Conservation (phyloP, 1,140 invertebrate genomes). For the Piezodorus guildinii region DNA sequence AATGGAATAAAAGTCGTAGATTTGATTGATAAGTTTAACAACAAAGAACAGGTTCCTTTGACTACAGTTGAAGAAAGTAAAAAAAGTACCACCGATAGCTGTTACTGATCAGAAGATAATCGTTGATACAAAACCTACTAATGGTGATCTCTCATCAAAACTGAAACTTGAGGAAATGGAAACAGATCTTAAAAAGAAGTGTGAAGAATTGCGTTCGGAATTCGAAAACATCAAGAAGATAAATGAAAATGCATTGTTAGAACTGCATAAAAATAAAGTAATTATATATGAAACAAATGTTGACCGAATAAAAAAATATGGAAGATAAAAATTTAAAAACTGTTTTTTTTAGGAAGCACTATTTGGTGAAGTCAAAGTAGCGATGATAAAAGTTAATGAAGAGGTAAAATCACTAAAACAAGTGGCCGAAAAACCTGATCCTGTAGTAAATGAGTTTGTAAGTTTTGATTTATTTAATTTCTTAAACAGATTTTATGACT, state of each 20-base stretch:
- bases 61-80: no score
- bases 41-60: no score
- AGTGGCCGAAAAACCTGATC: background rate
- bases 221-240: slow-evolving; percentile 17
- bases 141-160: background rate
- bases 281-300: background rate
- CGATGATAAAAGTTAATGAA: slow-evolving; percentile 16
- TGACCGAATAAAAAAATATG: background rate
- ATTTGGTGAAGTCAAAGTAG: slow-evolving; percentile 15
- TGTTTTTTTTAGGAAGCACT: slow-evolving; percentile 16
- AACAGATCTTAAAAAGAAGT: slow-evolving; percentile 13
- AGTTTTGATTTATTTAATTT: background rate
- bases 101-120: no score
- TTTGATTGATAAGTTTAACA: no score
- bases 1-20: no score
- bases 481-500: no score
- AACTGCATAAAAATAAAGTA: slow-evolving; percentile 18
- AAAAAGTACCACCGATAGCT: no score
- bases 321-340: no score
- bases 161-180: slow-evolving; percentile 10
- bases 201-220: slow-evolving; percentile 14
- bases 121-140: no score
- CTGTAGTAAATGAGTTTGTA: background rate
- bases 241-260: slow-evolving; percentile 13
- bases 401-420: slow-evolving; percentile 5